Percentiles rank a stretch among this genome's conserved stretches.
Conservation (phyloP, 1,140 invertebrate genomes). For the Tetranychus urticae region DNA sequence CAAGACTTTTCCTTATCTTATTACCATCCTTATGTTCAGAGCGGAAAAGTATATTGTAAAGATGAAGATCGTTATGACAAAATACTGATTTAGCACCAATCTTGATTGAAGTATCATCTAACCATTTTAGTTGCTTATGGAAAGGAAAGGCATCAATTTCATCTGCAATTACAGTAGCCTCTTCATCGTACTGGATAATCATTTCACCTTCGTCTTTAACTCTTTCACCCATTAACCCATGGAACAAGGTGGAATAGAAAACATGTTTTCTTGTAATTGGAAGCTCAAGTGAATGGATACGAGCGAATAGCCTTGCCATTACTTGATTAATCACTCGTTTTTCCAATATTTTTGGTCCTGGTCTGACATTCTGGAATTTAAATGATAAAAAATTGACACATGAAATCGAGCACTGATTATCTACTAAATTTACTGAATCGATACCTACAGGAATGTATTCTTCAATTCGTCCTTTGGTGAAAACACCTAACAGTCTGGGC, state of each 20-base stretch:
- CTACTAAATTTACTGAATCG: background rate
- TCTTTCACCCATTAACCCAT: background rate
- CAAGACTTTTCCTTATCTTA: too few species aligned
- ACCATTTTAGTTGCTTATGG: background rate
- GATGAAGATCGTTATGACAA: background rate
- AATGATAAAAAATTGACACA: background rate
- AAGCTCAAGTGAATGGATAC: background rate
- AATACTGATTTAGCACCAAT: background rate
- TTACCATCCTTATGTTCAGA: background rate
- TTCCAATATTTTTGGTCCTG: background rate
- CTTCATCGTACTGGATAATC: background rate
- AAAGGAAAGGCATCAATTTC: background rate
- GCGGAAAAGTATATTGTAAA: background rate
- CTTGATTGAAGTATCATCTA: background rate
- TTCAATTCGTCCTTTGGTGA: slow-evolving; percentile 76
- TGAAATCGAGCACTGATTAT: background rate
- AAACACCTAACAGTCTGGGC: slow-evolving; percentile 76
- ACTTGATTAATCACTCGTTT: background rate
- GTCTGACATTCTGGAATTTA: background rate
- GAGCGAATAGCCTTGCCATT: background rate
- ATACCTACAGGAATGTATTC: slow-evolving; percentile 58
- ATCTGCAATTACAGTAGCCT: background rate
- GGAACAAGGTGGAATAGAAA: background rate
- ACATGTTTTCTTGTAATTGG: background rate
- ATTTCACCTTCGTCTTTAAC: background rate